Evolutionary conservation across 2,113 vertebrate genomes (phyloP).

Genomic region (Equus przewalskii): DNA sequence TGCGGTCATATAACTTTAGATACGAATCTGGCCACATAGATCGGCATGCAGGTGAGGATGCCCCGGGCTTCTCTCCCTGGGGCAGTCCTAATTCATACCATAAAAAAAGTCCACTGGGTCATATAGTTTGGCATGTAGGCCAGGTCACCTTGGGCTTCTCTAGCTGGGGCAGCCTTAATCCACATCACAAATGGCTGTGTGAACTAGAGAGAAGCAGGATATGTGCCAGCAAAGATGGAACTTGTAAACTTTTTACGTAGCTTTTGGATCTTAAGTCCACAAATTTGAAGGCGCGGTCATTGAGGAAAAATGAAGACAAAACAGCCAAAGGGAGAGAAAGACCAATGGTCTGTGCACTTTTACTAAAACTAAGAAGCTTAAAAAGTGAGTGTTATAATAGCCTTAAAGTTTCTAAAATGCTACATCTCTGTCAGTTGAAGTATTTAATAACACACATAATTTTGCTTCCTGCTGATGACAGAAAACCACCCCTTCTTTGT

Average conservation of each 20-base stretch:
- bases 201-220: background rate
- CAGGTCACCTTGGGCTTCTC: too few species aligned
- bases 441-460: background rate
- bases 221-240: background rate
- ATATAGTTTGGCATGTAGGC: too few species aligned
- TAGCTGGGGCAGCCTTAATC: too few species aligned
- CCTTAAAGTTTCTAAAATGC: background rate
- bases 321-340: background rate
- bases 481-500: background rate
- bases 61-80: too few species aligned
- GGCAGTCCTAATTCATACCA: too few species aligned
- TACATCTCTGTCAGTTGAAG: background rate
- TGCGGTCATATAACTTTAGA: too few species aligned
- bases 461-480: background rate
- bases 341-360: background rate
- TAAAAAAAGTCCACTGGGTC: too few species aligned
- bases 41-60: too few species aligned
- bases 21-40: too few species aligned
- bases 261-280: background rate
- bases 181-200: background rate
- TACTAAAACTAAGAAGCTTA: background rate
- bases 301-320: background rate
- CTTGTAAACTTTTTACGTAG: background rate
- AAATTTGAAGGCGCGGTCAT: background rate
- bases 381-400: background rate